Percentiles rank a stretch among this genome's conserved stretches.
These are phyloP conservation scores for Dermochelys coriacea DNA, from an alignment of 2,797 vertebrate genomes.

Conservation along the genomic window DNA sequence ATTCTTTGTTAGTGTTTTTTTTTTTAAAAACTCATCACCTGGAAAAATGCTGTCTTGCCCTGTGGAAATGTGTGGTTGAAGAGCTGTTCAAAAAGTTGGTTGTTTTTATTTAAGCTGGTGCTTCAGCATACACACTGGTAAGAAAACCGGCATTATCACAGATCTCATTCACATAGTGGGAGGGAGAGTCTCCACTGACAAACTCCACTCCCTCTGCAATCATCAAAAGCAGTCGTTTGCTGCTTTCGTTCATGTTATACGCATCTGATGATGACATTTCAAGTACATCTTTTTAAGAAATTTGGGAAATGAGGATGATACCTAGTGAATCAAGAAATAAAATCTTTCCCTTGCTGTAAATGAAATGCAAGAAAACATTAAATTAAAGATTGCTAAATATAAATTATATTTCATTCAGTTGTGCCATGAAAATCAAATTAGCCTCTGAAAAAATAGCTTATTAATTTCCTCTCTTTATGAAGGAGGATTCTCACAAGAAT, in stretches of 20 bases:
- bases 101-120: not conserved
- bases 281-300: constrained; percentile 8
- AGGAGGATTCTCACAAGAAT: not conserved
- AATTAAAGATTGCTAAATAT: not conserved
- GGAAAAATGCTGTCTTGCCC: not conserved
- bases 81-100: not conserved
- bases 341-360: not conserved
- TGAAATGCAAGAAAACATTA: not conserved
- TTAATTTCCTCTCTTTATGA: not conserved
- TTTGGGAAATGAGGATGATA: not conserved
- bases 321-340: not conserved
- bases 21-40: not conserved
- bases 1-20: not conserved
- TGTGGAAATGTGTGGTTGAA: not conserved
- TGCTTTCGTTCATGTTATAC: not conserved
- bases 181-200: not conserved
- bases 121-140: not conserved
- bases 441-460: not conserved
- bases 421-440: not conserved
- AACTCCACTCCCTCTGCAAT: not conserved
- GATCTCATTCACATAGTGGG: not conserved
- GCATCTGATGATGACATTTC: not conserved
- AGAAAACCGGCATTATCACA: not conserved
- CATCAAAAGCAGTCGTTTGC: not conserved
- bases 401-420: constrained; percentile 8